Conservation (phyloP, 2,797 vertebrate species). For the Otolemur crassicaudatus region DNA sequence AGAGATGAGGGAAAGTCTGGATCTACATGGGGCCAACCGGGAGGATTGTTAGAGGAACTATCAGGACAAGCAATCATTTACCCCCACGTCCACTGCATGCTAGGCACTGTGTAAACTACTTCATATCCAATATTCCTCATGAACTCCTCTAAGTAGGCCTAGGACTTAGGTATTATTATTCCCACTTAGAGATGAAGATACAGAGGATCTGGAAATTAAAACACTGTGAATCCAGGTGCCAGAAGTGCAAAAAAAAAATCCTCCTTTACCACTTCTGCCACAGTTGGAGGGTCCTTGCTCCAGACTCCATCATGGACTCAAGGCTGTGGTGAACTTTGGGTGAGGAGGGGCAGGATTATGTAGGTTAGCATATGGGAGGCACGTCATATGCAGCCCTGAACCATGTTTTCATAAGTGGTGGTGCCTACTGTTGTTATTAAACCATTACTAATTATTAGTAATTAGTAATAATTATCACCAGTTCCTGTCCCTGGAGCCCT, state of each 20-base stretch:
- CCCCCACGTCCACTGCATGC: not conserved
- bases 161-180: not conserved
- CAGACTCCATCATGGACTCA: not conserved
- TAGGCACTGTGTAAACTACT: not conserved
- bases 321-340: not conserved
- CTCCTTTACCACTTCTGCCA: conserved; percentile 11
- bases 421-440: conserved; percentile 20
- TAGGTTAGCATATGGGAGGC: not conserved
- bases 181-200: not conserved
- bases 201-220: conserved; percentile 21
- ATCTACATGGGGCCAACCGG: not conserved
- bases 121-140: not conserved
- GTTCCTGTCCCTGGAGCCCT: not conserved
- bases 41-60: not conserved
- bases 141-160: not conserved
- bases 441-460: not conserved
- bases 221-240: not conserved
- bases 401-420: not conserved
- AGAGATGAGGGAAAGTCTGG: not conserved
- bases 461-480: not conserved
- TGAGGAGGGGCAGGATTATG: not conserved
- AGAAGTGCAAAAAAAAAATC: not conserved
- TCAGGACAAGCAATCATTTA: not conserved
- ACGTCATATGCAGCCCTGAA: not conserved
- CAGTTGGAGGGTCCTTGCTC: not conserved